Base-by-base conservation (phyloP, 37 sponge, comb jelly and placozoan genomes). In the Aphrocallistes beatrix region DNA sequence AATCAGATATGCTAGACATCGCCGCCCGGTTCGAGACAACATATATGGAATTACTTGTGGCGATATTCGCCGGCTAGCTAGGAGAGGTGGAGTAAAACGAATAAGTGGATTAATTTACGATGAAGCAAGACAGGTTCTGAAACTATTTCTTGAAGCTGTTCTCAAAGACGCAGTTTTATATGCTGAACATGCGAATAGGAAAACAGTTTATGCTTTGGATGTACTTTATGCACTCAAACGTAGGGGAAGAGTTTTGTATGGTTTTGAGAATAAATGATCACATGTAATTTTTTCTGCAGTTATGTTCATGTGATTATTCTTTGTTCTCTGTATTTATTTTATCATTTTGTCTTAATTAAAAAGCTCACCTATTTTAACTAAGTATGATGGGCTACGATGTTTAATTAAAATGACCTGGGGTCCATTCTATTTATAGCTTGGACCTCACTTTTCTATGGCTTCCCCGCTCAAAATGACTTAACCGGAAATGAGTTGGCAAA, bases 221-320 rank as follows among this genome's bases (percentile, higher is more conserved):
- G 75, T 60, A 32, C 75, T 60, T 60, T 60, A 60, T 60, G 75
- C 75, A 21, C 75, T 60, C 34, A 60, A 60, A 60, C 75, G 75
- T 3, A 60, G 75, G n/a, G 75, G 75, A 60, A 60, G n/a, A 13
- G 75, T 60, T 19, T 60, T 60, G 21, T 60, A 60, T 60, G 75
- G 75, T 25, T 60, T 60, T 60, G 75, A 60, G 21, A 28, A 19
- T 30, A 60, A 60, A 60, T 60, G n/a, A 28, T 60, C 13, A 16
- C 45, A 42, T 42, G n/a, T n/a, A n/a, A n/a, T n/a, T n/a, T n/a
- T n/a, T n/a, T n/a, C n/a, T n/a, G n/a, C n/a, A n/a, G n/a, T n/a
- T n/a, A n/a, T n/a, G n/a, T n/a, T n/a, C n/a, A n/a, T n/a, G n/a
- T n/a, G n/a, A n/a, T n/a, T n/a, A n/a, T n/a, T n/a, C n/a, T n/a